Evolutionary conservation across 92 coral and sea anemone species (phyloP), one percentile per base, ranked within the genome.

Genomic region (Plumapathes pennacea): DNA sequence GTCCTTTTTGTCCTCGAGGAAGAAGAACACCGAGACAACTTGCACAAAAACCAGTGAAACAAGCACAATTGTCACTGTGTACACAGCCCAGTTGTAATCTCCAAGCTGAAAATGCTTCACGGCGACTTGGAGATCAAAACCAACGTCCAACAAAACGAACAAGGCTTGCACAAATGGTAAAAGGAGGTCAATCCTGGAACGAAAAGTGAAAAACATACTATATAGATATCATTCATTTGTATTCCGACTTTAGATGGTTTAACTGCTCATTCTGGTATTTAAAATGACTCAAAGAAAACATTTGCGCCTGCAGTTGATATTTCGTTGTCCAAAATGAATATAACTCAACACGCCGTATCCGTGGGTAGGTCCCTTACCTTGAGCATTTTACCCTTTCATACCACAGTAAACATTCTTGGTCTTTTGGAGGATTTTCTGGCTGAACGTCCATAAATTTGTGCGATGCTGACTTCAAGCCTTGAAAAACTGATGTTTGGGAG

Each of bases 321-420:
- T n/a, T n/a, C n/a, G n/a, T n/a, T n/a, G n/a, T n/a, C n/a, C n/a
- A n/a, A n/a, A n/a, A n/a, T n/a, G n/a, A n/a, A n/a, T n/a, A n/a
- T n/a, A n/a, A n/a, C n/a, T n/a, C n/a, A n/a, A n/a, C n/a, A n/a
- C n/a, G n/a, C n/a, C n/a, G n/a, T n/a, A n/a, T n/a, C n/a, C n/a
- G n/a, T n/a, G n/a, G n/a, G n/a, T n/a, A n/a, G n/a, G n/a, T n/a
- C n/a, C n/a, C n/a, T n/a, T n/a, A n/a, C n/a, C n/a, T n/a, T n/a
- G n/a, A 34, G 70, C 78, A 71, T 9, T 60, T 36, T 25, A 50
- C 78, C 30, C 69, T 53, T 18, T 71, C 65, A 30, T 71, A 58
- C 78, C 78, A 71, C 4, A 60, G 33, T 31, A 32, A 49, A 14
- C 69, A 29, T 10, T 60, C 60, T 0, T 60, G 71, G 14, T 71